These are phyloP conservation scores for Magallana nippona DNA, from an alignment of 2,888 invertebrate species.

Conservation along the genomic window DNA sequence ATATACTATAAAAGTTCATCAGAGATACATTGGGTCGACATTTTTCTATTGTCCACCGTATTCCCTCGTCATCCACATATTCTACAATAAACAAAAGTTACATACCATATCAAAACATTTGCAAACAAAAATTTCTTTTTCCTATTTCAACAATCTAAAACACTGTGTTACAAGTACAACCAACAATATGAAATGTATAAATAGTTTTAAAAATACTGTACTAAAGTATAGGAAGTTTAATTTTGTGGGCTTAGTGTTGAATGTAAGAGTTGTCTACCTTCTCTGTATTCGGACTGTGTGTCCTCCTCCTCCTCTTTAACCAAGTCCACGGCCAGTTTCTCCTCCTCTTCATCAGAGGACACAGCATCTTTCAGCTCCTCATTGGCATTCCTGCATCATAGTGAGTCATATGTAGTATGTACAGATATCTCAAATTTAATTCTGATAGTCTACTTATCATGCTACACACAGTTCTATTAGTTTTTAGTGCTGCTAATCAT, in stretches of 20 bases:
- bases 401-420: too few relatives aligned
- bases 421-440: too few relatives aligned
- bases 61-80: conserved; percentile 79
- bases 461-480: too few relatives aligned
- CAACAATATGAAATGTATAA: too few relatives aligned
- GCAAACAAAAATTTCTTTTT: too few relatives aligned
- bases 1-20: conserved; percentile 85
- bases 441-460: too few relatives aligned
- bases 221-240: background rate
- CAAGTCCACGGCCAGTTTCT: conserved; percentile 45
- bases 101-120: background rate
- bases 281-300: conserved; percentile 59
- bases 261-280: conserved; percentile 50
- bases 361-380: conserved; percentile 74
- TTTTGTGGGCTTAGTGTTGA: background rate
- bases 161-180: too few relatives aligned
- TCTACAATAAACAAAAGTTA: conserved; percentile 62
- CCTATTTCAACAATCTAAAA: too few relatives aligned
- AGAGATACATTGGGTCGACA: conserved; percentile 82
- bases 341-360: conserved; percentile 62
- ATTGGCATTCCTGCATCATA: conserved; percentile 69
- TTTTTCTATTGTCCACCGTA: conserved; percentile 77
- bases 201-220: background rate
- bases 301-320: conserved; percentile 55
- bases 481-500: too few relatives aligned